Evolutionary conservation across 2,888 invertebrate species (phyloP), one percentile per base, ranked within the genome.

Genomic region (Resseliella maxima): DNA sequence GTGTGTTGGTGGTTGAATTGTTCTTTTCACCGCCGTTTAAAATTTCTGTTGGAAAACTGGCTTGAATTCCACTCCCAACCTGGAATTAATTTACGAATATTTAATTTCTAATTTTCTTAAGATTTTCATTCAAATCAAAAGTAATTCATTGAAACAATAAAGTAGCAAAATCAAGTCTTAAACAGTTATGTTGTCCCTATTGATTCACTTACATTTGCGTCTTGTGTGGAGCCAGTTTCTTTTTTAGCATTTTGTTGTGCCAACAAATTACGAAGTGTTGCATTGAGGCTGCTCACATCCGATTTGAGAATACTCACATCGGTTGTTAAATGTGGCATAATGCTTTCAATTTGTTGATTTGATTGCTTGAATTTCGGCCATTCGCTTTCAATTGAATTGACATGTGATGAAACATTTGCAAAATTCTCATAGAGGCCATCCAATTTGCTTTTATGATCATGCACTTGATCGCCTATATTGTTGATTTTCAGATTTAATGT

Each of bases 301-400:
- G 5, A 27, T 41, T 38, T 96, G 96, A 50, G 18, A 27, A 2
- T 24, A 1, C 6, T 86, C 54, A 54, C 59, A 36, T 86, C 59
- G 15, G 8, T 36, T 15, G 59, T 86, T 1, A 86, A 18, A 5
- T 3, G 50, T 1, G n/a, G 12, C 5, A 59, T 35, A 36, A 89
- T 89, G 38, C 89, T 88, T 86, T 88, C 88, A 15, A 88, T 3
- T 83, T 83, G 21, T 24, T 24, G 87, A 15, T 89, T 88, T 88
- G 89, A 89, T 86, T 89, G 89, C 86, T 89, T 90, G 86, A 89
- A 89, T 86, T 90, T 89, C 46, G 89, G 88, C 90, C 90, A 91
- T 87, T 89, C 89, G 85, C 90, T 89, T 88, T 90, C 89, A 86
- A 91, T 89, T 1, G 90, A 90, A 86, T 89, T 89, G 0, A 91